A percentile compares a stretch with the other conserved stretches of the same genome.
phyloP scores from a whole-genome alignment of 2,888 invertebrate species.

The Atherix ibis region DNA sequence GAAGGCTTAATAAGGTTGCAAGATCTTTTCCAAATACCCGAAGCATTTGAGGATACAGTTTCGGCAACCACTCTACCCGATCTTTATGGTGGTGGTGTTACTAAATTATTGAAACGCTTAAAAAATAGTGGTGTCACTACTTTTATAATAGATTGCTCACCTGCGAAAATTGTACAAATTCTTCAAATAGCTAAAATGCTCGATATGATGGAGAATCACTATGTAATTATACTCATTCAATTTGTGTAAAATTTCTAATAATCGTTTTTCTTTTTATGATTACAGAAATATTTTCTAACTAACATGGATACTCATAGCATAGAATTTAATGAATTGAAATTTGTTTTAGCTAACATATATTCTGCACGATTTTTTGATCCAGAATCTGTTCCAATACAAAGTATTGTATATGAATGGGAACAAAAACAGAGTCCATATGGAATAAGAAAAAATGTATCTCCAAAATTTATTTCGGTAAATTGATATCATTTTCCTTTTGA shows the following conservation, averaged over 20 bases:
- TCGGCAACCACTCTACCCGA: too few relatives aligned
- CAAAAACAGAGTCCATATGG: slow-evolving; percentile 23
- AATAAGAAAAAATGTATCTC: too few relatives aligned
- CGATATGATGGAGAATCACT: slow-evolving; percentile 66
- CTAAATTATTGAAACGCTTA: too few relatives aligned
- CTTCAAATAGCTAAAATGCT: slow-evolving; percentile 63
- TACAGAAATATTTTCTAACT: slow-evolving; percentile 41
- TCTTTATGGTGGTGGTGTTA: too few relatives aligned
- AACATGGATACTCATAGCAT: slow-evolving; percentile 33
- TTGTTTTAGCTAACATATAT: slow-evolving; percentile 24
- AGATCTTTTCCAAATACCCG: slow-evolving; percentile 58
- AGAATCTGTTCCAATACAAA: slow-evolving; percentile 25
- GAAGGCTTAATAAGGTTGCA: slow-evolving; percentile 57
- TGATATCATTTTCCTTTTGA: too few relatives aligned
- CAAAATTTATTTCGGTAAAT: too few relatives aligned
- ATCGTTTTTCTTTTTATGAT: slow-evolving; percentile 10
- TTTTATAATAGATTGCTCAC: slow-evolving; percentile 60
- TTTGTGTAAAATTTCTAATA: too few relatives aligned
- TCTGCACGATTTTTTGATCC: slow-evolving; percentile 29
- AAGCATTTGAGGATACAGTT: slow-evolving; percentile 47
- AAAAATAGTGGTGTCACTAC: too few relatives aligned
- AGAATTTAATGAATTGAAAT: slow-evolving; percentile 33
- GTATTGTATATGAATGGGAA: slow-evolving; percentile 29
- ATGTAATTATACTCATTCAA: slow-evolving; percentile 29
- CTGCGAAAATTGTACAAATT: slow-evolving; percentile 47